phyloP scores from a whole-genome alignment of 2,888 invertebrate genomes.

The Aspidiotus destructor region DNA sequence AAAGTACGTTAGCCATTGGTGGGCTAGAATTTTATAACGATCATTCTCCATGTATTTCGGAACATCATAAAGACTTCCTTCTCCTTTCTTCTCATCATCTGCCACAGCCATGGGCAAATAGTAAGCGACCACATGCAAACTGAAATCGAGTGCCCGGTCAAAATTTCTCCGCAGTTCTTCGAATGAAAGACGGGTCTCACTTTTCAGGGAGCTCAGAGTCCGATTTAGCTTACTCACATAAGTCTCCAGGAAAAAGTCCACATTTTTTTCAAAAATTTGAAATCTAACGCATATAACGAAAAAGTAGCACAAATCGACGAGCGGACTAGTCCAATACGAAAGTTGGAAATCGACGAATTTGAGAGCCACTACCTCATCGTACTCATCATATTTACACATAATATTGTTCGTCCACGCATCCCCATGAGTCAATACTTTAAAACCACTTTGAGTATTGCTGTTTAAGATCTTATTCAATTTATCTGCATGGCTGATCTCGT shows the following conservation, averaged over 20 bases:
- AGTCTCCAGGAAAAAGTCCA: constrained; percentile 17
- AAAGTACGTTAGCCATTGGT: too few species aligned
- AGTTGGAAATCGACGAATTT: constrained; percentile 34
- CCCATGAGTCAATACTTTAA: constrained; percentile 20
- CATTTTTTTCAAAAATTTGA: constrained; percentile 23
- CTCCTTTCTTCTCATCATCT: too few species aligned
- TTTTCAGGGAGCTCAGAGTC: constrained; percentile 14
- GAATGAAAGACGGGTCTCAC: neutral
- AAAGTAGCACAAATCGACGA: constrained; percentile 33
- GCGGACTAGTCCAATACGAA: constrained; percentile 29
- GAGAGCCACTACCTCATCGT: neutral
- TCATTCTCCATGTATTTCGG: too few species aligned
- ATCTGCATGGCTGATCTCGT: neutral
- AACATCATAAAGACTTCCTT: too few species aligned
- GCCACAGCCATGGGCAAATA: too few species aligned
- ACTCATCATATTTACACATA: constrained; percentile 34
- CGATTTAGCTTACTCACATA: constrained; percentile 26
- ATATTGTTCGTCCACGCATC: constrained; percentile 22
- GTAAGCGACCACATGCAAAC: too few species aligned
- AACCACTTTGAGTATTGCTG: too few species aligned
- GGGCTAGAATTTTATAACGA: too few species aligned
- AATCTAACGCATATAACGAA: constrained; percentile 27
- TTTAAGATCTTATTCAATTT: neutral
- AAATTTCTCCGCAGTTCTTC: too few species aligned
- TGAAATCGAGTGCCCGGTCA: too few species aligned